These are phyloP conservation scores for Sphaerophoria rueppellii DNA, from an alignment of 2,888 invertebrate species.

Conservation along the genomic window DNA sequence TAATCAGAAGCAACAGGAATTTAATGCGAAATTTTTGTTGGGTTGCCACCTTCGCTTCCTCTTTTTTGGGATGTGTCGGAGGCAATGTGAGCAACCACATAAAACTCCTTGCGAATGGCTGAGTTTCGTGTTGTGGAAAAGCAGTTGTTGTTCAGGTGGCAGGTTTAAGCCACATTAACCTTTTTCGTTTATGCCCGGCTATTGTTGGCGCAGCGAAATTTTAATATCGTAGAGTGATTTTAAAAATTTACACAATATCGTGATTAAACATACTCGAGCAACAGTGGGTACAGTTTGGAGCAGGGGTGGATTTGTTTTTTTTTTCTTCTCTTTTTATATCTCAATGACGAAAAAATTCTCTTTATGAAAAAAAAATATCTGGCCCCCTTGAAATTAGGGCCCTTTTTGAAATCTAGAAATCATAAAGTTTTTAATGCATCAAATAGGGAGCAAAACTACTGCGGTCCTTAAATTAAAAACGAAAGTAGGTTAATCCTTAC, in stretches of 20 bases:
- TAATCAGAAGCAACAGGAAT: constrained; percentile 65
- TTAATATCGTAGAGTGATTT: constrained; percentile 70
- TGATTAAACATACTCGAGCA: constrained; percentile 63
- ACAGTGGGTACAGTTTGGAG: constrained; percentile 1
- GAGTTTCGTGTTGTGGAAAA: constrained; percentile 48
- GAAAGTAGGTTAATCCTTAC: too few species aligned
- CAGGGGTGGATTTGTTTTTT: neutral
- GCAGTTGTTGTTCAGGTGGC: constrained; percentile 2
- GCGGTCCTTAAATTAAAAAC: too few species aligned
- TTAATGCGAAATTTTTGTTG: constrained; percentile 5
- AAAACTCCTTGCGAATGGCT: constrained; percentile 39
- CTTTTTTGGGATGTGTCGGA: neutral
- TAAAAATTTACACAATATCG: constrained; percentile 70
- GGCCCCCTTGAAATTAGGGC: too few species aligned
- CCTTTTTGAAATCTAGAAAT: too few species aligned
- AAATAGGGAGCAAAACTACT: too few species aligned
- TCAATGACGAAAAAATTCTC: too few species aligned
- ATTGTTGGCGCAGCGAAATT: constrained; percentile 45
- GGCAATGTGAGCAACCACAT: constrained; percentile 11
- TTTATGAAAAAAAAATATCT: too few species aligned
- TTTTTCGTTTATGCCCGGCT: constrained; percentile 40
- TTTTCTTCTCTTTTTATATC: too few species aligned
- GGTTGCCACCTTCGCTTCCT: neutral
- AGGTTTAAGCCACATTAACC: constrained; percentile 52
- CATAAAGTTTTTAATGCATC: too few species aligned